These are phyloP conservation scores for Hormiphora californensis DNA, from an alignment of 37 sponge, comb jelly and placozoan genomes.

Conservation along the genomic window DNA sequence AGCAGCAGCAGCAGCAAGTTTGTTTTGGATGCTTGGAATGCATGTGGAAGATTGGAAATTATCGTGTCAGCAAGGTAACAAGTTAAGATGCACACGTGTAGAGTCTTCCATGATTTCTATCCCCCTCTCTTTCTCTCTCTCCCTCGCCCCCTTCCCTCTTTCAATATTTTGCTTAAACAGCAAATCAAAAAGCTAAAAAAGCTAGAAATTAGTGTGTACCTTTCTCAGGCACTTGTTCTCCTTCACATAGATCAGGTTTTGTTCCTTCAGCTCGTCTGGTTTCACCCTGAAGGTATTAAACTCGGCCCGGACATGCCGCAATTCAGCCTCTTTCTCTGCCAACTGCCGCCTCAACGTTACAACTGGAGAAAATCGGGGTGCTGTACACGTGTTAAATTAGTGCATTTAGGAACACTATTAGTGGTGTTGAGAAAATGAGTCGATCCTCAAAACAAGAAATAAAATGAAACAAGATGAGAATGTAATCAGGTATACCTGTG, in stretches of 20 bases:
- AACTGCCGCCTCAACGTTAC: conserved; percentile 31
- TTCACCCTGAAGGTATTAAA: conserved; percentile 18
- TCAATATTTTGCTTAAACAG: no score
- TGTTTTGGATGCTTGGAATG: no score
- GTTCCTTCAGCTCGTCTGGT: conserved; percentile 54
- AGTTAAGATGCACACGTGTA: no score
- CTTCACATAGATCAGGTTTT: conserved; percentile 12
- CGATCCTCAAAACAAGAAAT: background rate
- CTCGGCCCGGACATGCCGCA: background rate
- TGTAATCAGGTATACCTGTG: background rate
- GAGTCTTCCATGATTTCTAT: no score
- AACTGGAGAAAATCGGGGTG: conserved; percentile 15
- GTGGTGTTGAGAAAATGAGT: no score
- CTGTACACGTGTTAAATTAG: no score
- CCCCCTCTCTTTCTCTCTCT: no score
- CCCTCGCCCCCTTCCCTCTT: no score
- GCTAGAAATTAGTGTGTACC: background rate
- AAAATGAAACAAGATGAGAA: background rate
- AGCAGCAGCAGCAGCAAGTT: no score
- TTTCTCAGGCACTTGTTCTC: conserved; percentile 44
- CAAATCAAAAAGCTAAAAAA: background rate
- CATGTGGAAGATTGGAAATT: no score
- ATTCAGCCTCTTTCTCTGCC: conserved; percentile 28
- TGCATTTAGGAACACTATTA: background rate
- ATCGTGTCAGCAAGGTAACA: no score